phyloP scores from a whole-genome alignment of 2,113 vertebrate genomes.

The Chiloscyllium plagiosum region DNA sequence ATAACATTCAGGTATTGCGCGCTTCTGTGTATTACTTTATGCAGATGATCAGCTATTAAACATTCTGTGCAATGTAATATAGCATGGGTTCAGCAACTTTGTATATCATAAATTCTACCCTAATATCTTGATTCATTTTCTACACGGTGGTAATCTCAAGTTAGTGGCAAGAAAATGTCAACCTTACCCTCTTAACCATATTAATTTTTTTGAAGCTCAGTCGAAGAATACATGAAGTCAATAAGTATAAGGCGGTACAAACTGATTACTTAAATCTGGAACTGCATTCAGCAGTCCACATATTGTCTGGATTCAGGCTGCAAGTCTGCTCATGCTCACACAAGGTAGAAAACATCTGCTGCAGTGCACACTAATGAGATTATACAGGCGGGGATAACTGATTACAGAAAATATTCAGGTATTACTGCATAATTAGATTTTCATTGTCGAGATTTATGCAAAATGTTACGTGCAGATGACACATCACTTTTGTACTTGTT shows the following conservation, averaged over 20 bases:
- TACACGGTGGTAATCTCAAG: background rate
- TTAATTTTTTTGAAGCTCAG: background rate
- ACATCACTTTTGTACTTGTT: background rate
- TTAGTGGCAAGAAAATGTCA: background rate
- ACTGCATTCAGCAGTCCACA: background rate
- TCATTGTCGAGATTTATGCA: background rate
- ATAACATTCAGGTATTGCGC: background rate
- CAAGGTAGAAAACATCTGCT: background rate
- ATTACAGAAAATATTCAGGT: constrained; percentile 14
- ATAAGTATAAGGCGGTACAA: background rate
- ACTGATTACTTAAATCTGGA: background rate
- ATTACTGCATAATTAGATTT: constrained; percentile 12
- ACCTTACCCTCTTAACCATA: background rate
- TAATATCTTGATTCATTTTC: background rate
- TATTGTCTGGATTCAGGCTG: background rate
- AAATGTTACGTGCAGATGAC: background rate
- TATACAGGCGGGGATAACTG: background rate
- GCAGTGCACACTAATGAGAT: background rate
- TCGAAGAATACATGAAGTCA: background rate
- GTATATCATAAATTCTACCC: background rate
- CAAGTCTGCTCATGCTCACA: background rate
- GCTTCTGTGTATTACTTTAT: background rate
- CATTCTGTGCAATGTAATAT: background rate
- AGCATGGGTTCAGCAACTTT: background rate
- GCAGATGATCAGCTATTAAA: background rate